phyloP scores from a whole-genome alignment of 1,140 invertebrate genomes.

The Chrysomallon squamiferum region DNA sequence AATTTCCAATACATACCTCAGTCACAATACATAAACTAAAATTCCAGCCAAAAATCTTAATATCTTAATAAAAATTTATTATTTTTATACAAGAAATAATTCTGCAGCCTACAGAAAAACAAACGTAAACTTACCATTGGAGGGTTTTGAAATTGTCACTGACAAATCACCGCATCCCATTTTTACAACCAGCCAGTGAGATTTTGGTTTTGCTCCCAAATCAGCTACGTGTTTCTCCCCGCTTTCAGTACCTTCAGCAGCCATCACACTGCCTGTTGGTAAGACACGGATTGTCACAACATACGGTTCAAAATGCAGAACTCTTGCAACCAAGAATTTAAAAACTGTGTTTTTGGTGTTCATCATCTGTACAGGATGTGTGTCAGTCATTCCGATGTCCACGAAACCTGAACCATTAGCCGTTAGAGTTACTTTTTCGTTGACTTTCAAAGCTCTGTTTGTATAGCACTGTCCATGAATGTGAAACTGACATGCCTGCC shows the following conservation, averaged over 20 bases:
- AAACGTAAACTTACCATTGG: no score
- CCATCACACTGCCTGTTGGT: neutral
- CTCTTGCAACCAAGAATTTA: neutral
- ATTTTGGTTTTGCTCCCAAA: neutral
- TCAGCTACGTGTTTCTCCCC: neutral
- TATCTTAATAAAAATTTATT: no score
- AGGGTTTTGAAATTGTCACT: neutral
- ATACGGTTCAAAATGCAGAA: neutral
- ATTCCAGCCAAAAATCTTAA: no score
- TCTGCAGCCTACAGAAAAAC: no score
- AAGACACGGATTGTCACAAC: neutral
- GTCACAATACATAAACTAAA: no score
- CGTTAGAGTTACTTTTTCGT: neutral
- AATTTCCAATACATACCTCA: no score
- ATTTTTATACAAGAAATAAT: no score
- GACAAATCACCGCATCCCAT: neutral
- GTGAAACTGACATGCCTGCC: neutral
- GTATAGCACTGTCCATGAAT: neutral
- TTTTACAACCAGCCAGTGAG: slow-evolving; percentile 1
- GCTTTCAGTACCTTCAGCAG: neutral
- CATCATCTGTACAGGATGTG: neutral
- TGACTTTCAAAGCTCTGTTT: neutral
- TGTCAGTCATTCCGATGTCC: slow-evolving; percentile 1
- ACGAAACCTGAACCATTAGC: neutral
- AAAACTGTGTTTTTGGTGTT: neutral